Evolutionary conservation across 1,140 invertebrate species (phyloP).

Genomic region (Ostrea denselamellosa): DNA sequence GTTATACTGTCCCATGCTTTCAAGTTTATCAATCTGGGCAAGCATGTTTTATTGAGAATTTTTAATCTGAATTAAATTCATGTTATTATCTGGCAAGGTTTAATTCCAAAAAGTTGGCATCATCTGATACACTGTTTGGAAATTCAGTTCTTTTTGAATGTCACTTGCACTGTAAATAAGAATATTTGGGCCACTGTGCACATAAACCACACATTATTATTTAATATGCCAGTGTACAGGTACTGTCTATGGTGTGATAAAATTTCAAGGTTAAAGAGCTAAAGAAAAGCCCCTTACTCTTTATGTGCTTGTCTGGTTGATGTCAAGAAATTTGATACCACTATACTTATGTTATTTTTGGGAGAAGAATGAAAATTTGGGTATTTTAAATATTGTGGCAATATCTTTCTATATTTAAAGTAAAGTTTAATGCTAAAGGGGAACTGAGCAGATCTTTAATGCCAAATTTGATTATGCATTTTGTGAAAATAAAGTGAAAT

Average conservation of each 20-base stretch:
- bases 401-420: slow-evolving; percentile 9
- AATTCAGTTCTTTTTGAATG: background rate
- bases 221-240: background rate
- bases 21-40: no score
- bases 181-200: slow-evolving; percentile 13
- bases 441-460: slow-evolving; percentile 3
- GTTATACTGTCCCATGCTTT: no score
- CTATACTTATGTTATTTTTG: slow-evolving; percentile 2
- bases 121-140: background rate
- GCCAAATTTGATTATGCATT: background rate
- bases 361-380: background rate
- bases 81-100: background rate
- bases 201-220: background rate
- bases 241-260: background rate
- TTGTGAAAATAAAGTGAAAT: slow-evolving; percentile 32
- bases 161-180: background rate
- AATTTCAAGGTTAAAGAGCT: slow-evolving; percentile 14
- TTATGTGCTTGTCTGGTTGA: background rate
- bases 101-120: background rate
- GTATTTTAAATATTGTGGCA: slow-evolving; percentile 7
- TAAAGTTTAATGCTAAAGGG: background rate
- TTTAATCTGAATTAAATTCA: no score
- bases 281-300: background rate
- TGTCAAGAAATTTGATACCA: slow-evolving; percentile 15
- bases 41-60: no score